Conservation (phyloP, 2,888 invertebrate genomes). For the Diaperis boleti region DNA sequence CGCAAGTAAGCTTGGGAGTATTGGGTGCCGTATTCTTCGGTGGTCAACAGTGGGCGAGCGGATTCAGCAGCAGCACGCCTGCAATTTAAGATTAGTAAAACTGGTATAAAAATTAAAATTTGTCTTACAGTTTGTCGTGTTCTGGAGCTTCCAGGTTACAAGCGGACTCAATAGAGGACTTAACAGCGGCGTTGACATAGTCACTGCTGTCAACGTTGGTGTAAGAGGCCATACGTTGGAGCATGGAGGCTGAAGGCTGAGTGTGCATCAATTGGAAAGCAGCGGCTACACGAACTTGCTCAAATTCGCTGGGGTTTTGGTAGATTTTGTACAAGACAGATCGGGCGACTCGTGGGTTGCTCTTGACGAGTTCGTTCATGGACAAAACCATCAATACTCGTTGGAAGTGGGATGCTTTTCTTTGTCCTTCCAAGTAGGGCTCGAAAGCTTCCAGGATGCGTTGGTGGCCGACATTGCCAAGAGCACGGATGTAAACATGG, state of each 20-base stretch:
- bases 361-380: constrained; percentile 68
- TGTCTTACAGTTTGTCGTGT: constrained; percentile 68
- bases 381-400: constrained; percentile 74
- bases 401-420: constrained; percentile 71
- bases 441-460: constrained; percentile 73
- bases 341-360: constrained; percentile 69
- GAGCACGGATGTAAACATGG: constrained; percentile 73
- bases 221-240: constrained; percentile 78
- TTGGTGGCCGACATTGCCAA: constrained; percentile 76
- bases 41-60: constrained; percentile 63
- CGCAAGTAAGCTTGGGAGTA: constrained; percentile 68
- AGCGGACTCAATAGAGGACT: constrained; percentile 71
- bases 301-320: constrained; percentile 74
- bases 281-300: constrained; percentile 76
- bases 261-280: constrained; percentile 73
- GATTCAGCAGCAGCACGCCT: constrained; percentile 64
- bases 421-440: constrained; percentile 76
- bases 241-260: constrained; percentile 73
- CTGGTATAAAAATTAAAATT: background rate
- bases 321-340: constrained; percentile 76
- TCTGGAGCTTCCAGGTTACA: constrained; percentile 67
- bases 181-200: constrained; percentile 76
- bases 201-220: constrained; percentile 74
- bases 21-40: constrained; percentile 65
- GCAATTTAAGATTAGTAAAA: constrained; percentile 37